Evolutionary conservation across 2,888 invertebrate species (phyloP).

Genomic region (Chloromyia formosa): DNA sequence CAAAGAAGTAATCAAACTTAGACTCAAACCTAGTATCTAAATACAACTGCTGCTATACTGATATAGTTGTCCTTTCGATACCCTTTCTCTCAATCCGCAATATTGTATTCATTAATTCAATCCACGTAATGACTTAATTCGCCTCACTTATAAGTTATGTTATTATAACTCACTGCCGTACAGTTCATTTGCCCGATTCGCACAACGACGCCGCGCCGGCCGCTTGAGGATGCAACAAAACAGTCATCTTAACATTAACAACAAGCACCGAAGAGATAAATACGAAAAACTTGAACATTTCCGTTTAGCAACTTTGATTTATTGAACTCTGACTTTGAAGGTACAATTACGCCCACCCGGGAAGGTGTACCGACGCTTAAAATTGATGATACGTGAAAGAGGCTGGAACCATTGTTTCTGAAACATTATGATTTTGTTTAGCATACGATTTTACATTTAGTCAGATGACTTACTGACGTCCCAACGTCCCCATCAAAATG

Average conservation of each 20-base stretch:
- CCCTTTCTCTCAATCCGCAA: too few species aligned
- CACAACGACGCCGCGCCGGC: too few species aligned
- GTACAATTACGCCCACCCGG: slow-evolving; percentile 41
- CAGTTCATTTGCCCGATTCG: too few species aligned
- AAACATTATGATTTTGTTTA: slow-evolving; percentile 36
- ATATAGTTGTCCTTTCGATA: too few species aligned
- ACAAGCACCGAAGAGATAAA: slow-evolving; percentile 31
- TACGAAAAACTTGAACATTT: slow-evolving; percentile 39
- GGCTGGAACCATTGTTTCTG: slow-evolving; percentile 40
- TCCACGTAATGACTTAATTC: background rate
- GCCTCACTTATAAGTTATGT: background rate
- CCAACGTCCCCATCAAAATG: background rate
- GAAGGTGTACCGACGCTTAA: slow-evolving; percentile 32
- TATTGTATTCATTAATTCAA: background rate
- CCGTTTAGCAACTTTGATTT: slow-evolving; percentile 43
- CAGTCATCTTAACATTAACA: background rate
- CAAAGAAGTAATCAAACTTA: too few species aligned
- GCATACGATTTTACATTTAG: background rate
- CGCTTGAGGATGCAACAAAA: slow-evolving; percentile 1
- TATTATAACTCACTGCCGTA: too few species aligned
- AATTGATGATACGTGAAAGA: slow-evolving; percentile 42
- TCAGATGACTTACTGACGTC: background rate
- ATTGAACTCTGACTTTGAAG: slow-evolving; percentile 39
- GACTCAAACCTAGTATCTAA: too few species aligned
- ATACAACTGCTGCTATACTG: too few species aligned